Base-by-base conservation (phyloP, 2,113 vertebrate genomes). In the Pandion haliaetus region DNA sequence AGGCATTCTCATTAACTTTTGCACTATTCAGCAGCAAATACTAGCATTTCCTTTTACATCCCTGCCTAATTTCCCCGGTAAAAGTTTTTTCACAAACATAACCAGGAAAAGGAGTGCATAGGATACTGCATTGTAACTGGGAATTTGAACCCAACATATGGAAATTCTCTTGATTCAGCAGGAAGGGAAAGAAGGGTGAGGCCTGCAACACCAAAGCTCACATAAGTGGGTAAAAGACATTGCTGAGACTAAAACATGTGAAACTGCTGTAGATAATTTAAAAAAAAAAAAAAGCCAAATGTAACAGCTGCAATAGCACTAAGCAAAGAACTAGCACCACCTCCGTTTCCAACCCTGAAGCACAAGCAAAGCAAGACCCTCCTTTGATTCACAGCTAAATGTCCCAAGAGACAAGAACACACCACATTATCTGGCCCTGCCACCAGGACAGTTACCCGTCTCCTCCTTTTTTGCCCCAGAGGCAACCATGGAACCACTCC, bases 401-500 rank as follows among this genome's bases (percentile, higher is more conserved):
- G 42, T 32, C 42, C 63, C 32, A 31, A 40, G 31, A 57, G 36
- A 65, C 59, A 42, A 57, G 36, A 63, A 29, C 14, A 36, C 9
- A 45, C 28, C 65, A 54, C 47, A 15, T 44, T 32, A 34, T 14
- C 24, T 36, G 24, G n/a, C 77, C 69, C 58, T 73, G n/a, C 42
- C 31, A 55, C n/a, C 31, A 42, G n/a, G 31, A 65, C n/a, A 71
- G 18, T 49, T 52, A 28, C 17, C 54, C 25, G 3, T 17, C 28
- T 47, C 42, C 76, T 23, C 54, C n/a, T 55, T 78, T 74, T 44
- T n/a, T 42, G 40, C 45, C 89, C 16, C 80, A 99, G 98, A 98
- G 55, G 98, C 98, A 24, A 98, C 99, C 86, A 98, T 98, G 96
- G 97, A 97, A 73, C 98, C 98, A 13, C 98, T 99, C 45, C 99